Evolutionary conservation across 2,888 invertebrate genomes (phyloP), one percentile per base, ranked within the genome.

Genomic region (Aproaerema taeniolella): DNA sequence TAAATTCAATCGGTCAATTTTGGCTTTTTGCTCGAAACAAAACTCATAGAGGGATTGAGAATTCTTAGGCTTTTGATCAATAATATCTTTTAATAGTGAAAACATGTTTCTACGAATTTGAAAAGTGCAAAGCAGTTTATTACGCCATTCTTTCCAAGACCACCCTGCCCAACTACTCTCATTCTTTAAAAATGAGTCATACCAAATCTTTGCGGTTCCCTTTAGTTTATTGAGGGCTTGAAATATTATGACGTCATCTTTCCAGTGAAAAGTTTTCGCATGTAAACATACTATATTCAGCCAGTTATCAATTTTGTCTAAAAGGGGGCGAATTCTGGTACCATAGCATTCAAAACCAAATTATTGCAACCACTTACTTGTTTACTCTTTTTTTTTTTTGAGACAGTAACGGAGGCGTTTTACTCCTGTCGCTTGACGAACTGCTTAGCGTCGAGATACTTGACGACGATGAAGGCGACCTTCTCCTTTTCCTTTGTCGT

Each of bases 301-400:
- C 53, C 55, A 55, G 28, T 47, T 42, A n/a, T 33, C 29, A 3
- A 53, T 12, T 33, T 48, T 40, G 40, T 54, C 50, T 1, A 31
- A 25, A 13, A 55, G 15, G 0, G 55, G 53, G 29, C 46, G 31
- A 55, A 53, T 25, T 52, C 51, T 1, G 52, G 52, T 30, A 55
- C 52, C 13, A 53, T 28, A 3, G 9, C n/a, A 10, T 28, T 37
- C 28, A 28, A 28, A n/a, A 7, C 20, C 20, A 20, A 20, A 20
- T 20, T 20, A 20, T 4, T 20, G 20, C 7, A 20, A 20, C n/a
- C 10, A 28, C 28, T 28, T 28, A 28, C 28, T 20, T 20, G 20
- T 20, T 20, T 20, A 7, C 20, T 20, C 5, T 20, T 6, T 7
- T 7, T 20, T 20, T 7, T 7, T 20, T 20, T 20, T 20, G 7